Base-by-base conservation (phyloP, 2,797 vertebrate species). In the Typhlichthys subterraneus region DNA sequence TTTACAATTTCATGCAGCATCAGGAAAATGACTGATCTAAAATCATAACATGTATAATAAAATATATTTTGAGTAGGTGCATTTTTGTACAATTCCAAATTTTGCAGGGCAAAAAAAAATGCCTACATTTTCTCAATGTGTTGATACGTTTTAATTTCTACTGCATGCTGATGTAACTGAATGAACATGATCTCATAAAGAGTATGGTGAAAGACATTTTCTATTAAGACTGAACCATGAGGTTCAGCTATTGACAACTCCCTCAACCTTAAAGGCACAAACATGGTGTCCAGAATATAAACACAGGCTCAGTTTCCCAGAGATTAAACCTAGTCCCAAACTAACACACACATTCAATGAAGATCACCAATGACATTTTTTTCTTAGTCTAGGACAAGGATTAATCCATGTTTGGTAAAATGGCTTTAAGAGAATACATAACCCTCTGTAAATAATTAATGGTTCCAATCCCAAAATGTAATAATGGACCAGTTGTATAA, bases 221-320 rank as follows among this genome's bases (percentile, higher is more conserved):
- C 57, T n/a, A 17, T 48, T 12, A 54, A 69, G 46, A 72, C 53
- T 49, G 67, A 68, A 59, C 52, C 62, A 60, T 64, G 69, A 66
- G 60, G 54, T 75, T 53, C 72, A 19, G 61, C 56, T 65, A 59
- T 45, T 55, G 23, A 17, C 2, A 65, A 72, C 62, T 56, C 70
- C 45, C 54, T 66, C 46, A 70, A n/a, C 53, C 54, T 71, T 12
- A 63, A 57, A 77, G 15, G 68, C 81, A 65, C 46, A n/a, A 72
- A 66, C 23, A 23, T 47, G 9, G 29, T 12, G 29, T 54, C 17
- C n/a, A n/a, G 15, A 42, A 61, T 42, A 45, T 45, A 53, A n/a
- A 61, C 60, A 53, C 46, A 23, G 23, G 23, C 23, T 23, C 23
- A 3, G 23, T 23, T 23, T 23, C 23, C 23, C 23, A 23, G 23